Evolutionary conservation across 1,140 invertebrate species (phyloP).

Genomic region (Meloidogyne chitwoodi): DNA sequence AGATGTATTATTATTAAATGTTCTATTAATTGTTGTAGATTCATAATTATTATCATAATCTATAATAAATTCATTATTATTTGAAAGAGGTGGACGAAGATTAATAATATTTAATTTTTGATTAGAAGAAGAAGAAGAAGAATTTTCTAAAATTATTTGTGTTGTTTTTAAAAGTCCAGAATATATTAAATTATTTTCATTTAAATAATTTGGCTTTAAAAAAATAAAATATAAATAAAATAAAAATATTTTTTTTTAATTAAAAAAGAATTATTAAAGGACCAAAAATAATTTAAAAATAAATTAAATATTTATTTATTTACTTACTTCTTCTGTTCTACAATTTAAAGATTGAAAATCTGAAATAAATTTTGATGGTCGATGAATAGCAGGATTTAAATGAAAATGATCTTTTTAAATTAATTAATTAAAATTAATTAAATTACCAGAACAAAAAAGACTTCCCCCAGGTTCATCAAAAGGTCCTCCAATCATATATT

Average conservation of each 20-base stretch:
- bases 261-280: too few species aligned
- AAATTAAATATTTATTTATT: too few species aligned
- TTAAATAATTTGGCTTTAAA: not conserved
- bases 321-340: not conserved
- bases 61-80: not conserved
- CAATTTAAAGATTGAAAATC: not conserved
- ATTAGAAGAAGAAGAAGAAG: too few species aligned
- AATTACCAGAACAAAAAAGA: constrained; percentile 6
- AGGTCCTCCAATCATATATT: not conserved
- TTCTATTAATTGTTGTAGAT: not conserved
- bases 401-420: constrained; percentile 9
- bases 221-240: too few species aligned
- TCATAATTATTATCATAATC: not conserved
- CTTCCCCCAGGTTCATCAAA: not conserved
- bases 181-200: not conserved
- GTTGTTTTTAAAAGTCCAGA: too few species aligned
- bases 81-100: not conserved
- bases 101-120: not conserved
- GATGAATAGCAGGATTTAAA: not conserved
- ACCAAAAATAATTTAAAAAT: too few species aligned
- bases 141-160: too few species aligned
- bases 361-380: not conserved
- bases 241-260: not conserved
- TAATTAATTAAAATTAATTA: not conserved
- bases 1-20: not conserved